Percentiles rank a stretch among this genome's conserved stretches.
Conservation (phyloP, 1,140 invertebrate genomes). For the Caenorhabditis latens region DNA sequence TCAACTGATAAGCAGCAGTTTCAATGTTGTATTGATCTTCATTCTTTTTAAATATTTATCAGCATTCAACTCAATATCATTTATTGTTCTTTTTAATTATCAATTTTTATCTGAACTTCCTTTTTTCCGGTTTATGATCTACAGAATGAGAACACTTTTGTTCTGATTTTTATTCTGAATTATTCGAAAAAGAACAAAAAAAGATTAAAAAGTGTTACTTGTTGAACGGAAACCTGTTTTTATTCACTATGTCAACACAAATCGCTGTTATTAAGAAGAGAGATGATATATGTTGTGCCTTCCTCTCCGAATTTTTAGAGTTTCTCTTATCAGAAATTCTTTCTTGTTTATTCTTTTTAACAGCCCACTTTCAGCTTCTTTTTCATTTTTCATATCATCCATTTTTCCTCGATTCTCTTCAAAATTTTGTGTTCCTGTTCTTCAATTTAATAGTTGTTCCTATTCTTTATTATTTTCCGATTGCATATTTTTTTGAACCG, state of each 20-base stretch:
- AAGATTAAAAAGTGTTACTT: not conserved
- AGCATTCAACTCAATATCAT: not conserved
- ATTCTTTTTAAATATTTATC: conserved; percentile 10
- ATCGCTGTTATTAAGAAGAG: not conserved
- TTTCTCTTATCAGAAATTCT: not conserved
- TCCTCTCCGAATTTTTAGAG: not conserved
- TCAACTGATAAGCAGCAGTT: not conserved
- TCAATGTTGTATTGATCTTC: conserved; percentile 22
- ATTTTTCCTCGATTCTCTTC: not conserved
- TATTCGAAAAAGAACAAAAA: not conserved
- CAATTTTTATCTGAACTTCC: conserved; percentile 23
- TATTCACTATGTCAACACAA: not conserved
- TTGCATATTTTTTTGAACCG: not conserved
- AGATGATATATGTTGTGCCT: not conserved
- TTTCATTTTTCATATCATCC: not conserved
- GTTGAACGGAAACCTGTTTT: not conserved
- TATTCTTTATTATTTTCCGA: not conserved
- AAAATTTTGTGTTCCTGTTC: not conserved
- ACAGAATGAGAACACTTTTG: too few relatives aligned
- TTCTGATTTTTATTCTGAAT: not conserved
- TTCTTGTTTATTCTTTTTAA: not conserved
- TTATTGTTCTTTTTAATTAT: conserved; percentile 31
- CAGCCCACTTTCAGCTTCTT: not conserved
- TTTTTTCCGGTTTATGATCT: not conserved
- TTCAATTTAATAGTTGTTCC: too few relatives aligned